Conservation (phyloP, 2,888 invertebrate genomes). For the Heliconius hortense region DNA sequence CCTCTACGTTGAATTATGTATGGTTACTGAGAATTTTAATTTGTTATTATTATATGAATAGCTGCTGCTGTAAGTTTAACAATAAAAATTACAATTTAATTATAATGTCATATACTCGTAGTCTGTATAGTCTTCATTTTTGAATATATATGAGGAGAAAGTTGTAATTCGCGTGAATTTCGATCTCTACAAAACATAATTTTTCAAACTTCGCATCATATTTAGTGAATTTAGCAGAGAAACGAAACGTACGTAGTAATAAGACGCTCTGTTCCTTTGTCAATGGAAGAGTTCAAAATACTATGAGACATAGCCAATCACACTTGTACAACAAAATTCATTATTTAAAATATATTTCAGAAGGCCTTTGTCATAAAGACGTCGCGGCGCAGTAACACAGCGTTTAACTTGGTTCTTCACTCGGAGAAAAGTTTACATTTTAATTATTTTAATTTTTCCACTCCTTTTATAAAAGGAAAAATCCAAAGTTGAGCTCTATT, state of each 20-base stretch:
- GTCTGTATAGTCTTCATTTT: neutral
- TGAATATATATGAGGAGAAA: neutral
- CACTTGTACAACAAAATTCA: no score
- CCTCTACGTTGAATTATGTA: neutral
- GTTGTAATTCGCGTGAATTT: neutral
- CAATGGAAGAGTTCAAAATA: no score
- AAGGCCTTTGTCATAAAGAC: no score
- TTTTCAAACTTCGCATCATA: no score
- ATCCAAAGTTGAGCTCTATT: neutral
- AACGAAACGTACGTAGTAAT: no score
- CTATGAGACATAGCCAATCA: no score
- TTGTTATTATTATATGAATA: neutral
- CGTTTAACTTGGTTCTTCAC: no score
- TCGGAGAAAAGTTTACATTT: no score
- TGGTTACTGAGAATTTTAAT: neutral
- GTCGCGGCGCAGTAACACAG: no score
- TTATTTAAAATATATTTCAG: no score
- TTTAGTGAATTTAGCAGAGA: no score
- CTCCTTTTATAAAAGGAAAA: neutral
- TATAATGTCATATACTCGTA: neutral
- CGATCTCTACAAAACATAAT: neutral
- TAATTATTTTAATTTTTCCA: neutral
- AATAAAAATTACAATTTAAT: neutral
- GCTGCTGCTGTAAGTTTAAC: neutral
- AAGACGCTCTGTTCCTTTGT: no score